These are phyloP conservation scores for Diarsia rubi DNA, from an alignment of 2,888 invertebrate genomes.

Conservation along the genomic window DNA sequence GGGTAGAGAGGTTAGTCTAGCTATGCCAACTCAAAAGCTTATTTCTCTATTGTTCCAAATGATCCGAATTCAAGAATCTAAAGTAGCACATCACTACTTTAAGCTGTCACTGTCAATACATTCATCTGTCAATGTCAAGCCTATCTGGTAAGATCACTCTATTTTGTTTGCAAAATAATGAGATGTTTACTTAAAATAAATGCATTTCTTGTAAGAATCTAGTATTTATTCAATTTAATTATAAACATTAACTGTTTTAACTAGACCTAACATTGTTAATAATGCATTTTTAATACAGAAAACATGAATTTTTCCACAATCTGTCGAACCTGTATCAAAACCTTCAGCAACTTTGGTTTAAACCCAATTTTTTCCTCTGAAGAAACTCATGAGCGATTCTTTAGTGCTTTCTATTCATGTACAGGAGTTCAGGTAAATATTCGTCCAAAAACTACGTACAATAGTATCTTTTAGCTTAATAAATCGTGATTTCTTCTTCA, in stretches of 20 bases:
- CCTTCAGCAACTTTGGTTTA: background rate
- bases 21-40: background rate
- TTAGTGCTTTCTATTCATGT: conserved; percentile 28
- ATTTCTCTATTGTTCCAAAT: background rate
- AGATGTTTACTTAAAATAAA: background rate
- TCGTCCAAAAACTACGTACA: background rate
- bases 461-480: background rate
- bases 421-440: conserved; percentile 49
- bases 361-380: conserved; percentile 40
- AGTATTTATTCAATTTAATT: background rate
- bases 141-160: background rate
- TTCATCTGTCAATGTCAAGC: background rate
- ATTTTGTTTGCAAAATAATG: conserved; percentile 10
- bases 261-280: background rate
- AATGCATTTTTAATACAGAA: conserved; percentile 28
- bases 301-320: conserved; percentile 46
- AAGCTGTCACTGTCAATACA: background rate
- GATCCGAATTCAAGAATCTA: background rate
- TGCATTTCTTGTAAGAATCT: background rate
- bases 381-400: conserved; percentile 28
- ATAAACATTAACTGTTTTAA: background rate
- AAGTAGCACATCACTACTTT: background rate
- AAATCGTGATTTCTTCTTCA: background rate
- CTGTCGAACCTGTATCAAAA: conserved; percentile 50
- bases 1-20: background rate